Evolutionary conservation across 2,797 vertebrate species (phyloP).

Genomic region (Molossus alvarezi): DNA sequence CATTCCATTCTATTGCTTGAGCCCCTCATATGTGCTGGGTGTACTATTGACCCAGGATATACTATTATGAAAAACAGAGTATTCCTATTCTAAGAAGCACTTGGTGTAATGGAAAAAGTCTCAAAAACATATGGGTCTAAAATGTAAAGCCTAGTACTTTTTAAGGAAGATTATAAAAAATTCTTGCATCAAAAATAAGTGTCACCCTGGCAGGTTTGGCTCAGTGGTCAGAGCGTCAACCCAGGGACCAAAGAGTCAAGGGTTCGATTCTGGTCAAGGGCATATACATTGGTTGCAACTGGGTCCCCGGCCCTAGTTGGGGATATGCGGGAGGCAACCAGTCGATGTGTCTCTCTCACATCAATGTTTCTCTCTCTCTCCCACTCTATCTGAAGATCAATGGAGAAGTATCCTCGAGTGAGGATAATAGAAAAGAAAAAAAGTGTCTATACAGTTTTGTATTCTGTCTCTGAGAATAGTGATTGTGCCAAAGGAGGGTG

Average conservation of each 20-base stretch:
- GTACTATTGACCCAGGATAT: neutral
- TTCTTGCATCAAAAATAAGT: neutral
- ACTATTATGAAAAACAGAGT: neutral
- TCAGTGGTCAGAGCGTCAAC: no score
- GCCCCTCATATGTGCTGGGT: neutral
- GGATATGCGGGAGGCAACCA: no score
- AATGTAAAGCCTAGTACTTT: neutral
- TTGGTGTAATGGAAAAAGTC: conserved; percentile 31
- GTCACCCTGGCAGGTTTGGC: no score
- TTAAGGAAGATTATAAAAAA: neutral
- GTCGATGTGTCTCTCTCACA: no score
- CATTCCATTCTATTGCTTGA: neutral
- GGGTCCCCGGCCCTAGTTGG: no score
- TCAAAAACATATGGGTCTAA: neutral
- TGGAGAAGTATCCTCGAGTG: no score
- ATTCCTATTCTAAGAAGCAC: neutral
- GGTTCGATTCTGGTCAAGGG: no score
- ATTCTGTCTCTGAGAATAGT: neutral
- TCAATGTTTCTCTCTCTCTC: no score
- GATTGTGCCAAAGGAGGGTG: neutral
- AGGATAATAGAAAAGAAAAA: neutral
- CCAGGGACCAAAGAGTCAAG: no score
- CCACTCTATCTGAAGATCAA: no score
- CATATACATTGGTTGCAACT: no score
- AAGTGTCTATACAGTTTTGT: neutral